Conservation (phyloP, 2,888 invertebrate genomes). For the Caenorhabditis becei region DNA sequence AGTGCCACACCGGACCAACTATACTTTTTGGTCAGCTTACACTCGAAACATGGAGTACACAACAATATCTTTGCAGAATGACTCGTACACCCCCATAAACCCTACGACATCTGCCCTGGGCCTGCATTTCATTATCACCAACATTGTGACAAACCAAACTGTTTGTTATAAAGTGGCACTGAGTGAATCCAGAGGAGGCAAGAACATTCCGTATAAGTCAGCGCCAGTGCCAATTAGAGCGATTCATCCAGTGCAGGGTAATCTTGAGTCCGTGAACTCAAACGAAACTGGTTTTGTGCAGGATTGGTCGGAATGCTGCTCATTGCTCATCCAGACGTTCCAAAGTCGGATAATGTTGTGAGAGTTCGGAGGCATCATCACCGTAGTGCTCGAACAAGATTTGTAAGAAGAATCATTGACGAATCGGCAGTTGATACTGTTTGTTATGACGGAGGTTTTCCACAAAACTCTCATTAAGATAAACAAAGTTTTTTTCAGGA, state of each 20-base stretch:
- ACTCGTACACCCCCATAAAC: slow-evolving; percentile 40
- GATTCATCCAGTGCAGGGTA: slow-evolving; percentile 71
- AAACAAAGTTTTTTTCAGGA: slow-evolving; percentile 47
- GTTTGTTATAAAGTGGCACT: slow-evolving; percentile 69
- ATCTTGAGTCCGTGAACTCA: neutral
- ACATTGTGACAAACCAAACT: slow-evolving; percentile 41
- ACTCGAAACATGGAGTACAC: neutral
- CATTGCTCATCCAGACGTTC: slow-evolving; percentile 66
- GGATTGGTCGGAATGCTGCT: slow-evolving; percentile 67
- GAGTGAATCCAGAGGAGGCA: slow-evolving; percentile 65
- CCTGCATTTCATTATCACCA: slow-evolving; percentile 65
- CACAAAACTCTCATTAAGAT: neutral
- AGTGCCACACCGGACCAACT: slow-evolving; percentile 58
- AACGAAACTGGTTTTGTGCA: slow-evolving; percentile 7
- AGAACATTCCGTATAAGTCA: slow-evolving; percentile 71
- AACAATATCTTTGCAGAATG: slow-evolving; percentile 39
- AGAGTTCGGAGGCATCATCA: slow-evolving; percentile 39
- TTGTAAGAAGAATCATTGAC: slow-evolving; percentile 44
- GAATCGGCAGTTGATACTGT: slow-evolving; percentile 64
- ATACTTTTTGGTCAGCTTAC: slow-evolving; percentile 17
- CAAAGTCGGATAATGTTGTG: slow-evolving; percentile 29
- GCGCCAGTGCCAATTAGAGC: slow-evolving; percentile 77
- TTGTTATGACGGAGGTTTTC: slow-evolving; percentile 66
- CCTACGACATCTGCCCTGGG: slow-evolving; percentile 60
- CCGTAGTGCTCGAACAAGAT: slow-evolving; percentile 25